phyloP scores from a whole-genome alignment of 64 coral and sea anemone species.

The Montipora cactus region DNA sequence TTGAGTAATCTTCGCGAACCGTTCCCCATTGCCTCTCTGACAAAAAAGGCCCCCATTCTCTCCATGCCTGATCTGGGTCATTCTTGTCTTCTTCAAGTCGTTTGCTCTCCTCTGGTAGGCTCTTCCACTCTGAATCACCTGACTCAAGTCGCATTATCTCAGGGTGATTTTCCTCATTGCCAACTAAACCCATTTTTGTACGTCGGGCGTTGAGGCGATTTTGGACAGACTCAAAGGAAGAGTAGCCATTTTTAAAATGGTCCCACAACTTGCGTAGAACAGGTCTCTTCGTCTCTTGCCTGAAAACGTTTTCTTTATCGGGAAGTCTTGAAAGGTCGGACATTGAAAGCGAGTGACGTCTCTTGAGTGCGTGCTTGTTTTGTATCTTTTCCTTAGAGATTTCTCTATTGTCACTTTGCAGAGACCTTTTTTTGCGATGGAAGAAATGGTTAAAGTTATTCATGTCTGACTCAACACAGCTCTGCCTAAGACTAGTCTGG shows the following conservation, averaged over 20 bases:
- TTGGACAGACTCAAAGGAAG: not conserved
- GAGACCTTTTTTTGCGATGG: not conserved
- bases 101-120: slow-evolving; percentile 41
- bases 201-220: not conserved
- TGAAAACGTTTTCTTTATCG: not conserved
- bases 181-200: not conserved
- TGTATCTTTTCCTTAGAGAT: not conserved
- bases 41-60: slow-evolving; percentile 84
- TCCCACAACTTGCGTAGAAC: not conserved
- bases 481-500: not conserved
- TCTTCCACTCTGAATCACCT: slow-evolving; percentile 5
- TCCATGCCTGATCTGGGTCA: slow-evolving; percentile 55
- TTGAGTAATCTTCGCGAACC: slow-evolving; percentile 86
- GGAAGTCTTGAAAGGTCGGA: not conserved
- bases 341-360: not conserved
- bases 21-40: slow-evolving; percentile 92
- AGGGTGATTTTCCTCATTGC: not conserved
- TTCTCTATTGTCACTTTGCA: not conserved
- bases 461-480: not conserved
- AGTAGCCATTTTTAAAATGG: not conserved
- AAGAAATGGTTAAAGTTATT: not conserved
- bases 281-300: not conserved
- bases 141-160: not conserved
- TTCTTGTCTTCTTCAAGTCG: slow-evolving; percentile 63
- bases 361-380: not conserved